These are phyloP conservation scores for Acanthacorydalis orientalis DNA, from an alignment of 2,888 invertebrate species.

Conservation along the genomic window DNA sequence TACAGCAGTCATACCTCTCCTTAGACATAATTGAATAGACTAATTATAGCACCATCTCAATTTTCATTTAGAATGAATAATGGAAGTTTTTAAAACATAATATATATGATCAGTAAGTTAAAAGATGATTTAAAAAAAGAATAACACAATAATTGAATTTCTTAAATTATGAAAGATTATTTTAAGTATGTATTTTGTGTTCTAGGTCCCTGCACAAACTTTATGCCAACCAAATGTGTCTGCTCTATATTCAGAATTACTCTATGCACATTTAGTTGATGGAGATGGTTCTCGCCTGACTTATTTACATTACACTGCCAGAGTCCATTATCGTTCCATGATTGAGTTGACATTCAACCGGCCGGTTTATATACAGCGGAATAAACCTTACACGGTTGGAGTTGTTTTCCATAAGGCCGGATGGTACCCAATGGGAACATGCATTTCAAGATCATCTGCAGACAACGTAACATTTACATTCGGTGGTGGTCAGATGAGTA, in stretches of 20 bases:
- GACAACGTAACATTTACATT: slow-evolving; percentile 62
- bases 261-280: slow-evolving; percentile 68
- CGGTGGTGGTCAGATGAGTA: slow-evolving; percentile 51
- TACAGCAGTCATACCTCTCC: too few relatives aligned
- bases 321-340: slow-evolving; percentile 54
- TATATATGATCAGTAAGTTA: too few relatives aligned
- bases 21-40: too few relatives aligned
- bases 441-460: slow-evolving; percentile 46
- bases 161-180: too few relatives aligned
- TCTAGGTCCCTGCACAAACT: slow-evolving; percentile 58
- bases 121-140: too few relatives aligned
- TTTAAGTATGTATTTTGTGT: slow-evolving; percentile 6
- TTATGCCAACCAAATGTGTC: slow-evolving; percentile 28
- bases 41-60: too few relatives aligned
- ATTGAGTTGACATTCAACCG: slow-evolving; percentile 68
- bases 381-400: slow-evolving; percentile 64
- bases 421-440: slow-evolving; percentile 65
- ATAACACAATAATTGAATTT: too few relatives aligned
- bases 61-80: too few relatives aligned
- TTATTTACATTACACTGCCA: slow-evolving; percentile 65
- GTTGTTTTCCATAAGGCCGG: slow-evolving; percentile 70
- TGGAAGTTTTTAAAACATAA: too few relatives aligned
- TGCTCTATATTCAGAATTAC: slow-evolving; percentile 49
- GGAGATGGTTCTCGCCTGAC: slow-evolving; percentile 63
- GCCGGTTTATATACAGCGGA: slow-evolving; percentile 58